Evolutionary conservation across 2,113 vertebrate species (phyloP), one percentile per base, ranked within the genome.

Genomic region (Strix uralensis): DNA sequence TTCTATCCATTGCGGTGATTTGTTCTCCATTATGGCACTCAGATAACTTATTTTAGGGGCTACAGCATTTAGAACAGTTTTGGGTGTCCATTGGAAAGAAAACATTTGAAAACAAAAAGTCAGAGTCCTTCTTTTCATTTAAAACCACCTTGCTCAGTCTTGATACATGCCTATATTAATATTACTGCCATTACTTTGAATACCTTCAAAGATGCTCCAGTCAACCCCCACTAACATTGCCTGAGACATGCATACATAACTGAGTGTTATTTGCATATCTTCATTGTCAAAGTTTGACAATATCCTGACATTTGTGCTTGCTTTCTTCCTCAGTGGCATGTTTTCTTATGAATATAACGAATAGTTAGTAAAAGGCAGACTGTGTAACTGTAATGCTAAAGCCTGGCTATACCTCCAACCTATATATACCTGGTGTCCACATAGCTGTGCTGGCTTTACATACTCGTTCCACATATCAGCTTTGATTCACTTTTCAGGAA

Each of bases 141-240:
- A 74, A 59, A 94, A 82, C 18, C 26, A 81, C 34, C 38, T 91
- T 22, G 3, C 30, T 88, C 22, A 67, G 7, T 79, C 78, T 89
- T 66, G 40, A 44, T 15, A 51, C 25, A 52, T 34, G 23, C 25
- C 81, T 71, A 13, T n/a, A 86, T 86, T 84, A 89, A 57, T 81
- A 81, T 65, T 71, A 46, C 44, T 46, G 17, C 44, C 44, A 46
- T 46, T 46, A 46, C 44, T 46, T 46, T 46, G 44, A 46, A 46
- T 46, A 46, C 44, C 7, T 90, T 58, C 83, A 71, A 74, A 89
- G 87, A 19, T 54, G 21, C 36, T 57, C 14, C 59, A 84, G n/a
- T 51, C 2, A 0, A 22, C 46, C 46, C 40, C n/a, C 11, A 23
- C 55, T 67, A 73, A 40, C 0, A 0, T 47, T 74, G 42, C 40